Evolutionary conservation across 92 coral and sea anemone species (phyloP).

Genomic region (Parazoanthus swiftii): DNA sequence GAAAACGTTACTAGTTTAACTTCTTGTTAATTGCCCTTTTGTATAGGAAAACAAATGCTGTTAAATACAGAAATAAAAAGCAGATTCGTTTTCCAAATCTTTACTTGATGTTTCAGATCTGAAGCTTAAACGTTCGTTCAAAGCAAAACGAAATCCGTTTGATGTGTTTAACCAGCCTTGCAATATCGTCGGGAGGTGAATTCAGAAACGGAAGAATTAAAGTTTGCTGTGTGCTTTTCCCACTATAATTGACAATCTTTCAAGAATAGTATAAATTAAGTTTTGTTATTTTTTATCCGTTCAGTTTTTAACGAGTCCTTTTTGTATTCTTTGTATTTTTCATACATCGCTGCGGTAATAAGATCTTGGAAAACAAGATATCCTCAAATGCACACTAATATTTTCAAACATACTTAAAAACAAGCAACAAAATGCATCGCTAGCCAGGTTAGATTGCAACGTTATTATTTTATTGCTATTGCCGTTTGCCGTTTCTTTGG

Average conservation of each 20-base stretch:
- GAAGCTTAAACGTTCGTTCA: neutral
- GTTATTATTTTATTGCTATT: neutral
- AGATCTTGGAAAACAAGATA: neutral
- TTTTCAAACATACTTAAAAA: neutral
- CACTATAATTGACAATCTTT: neutral
- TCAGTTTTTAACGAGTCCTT: neutral
- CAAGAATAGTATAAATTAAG: too few species aligned
- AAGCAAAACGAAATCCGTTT: neutral
- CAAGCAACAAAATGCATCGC: neutral
- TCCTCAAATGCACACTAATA: neutral
- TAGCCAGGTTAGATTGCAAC: neutral
- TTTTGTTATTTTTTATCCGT: neutral
- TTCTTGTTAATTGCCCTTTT: neutral
- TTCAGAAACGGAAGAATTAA: neutral
- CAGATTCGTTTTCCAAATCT: neutral
- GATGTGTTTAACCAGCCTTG: neutral
- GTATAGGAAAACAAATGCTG: neutral
- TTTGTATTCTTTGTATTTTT: neutral
- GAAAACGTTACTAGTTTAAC: neutral
- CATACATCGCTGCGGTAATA: neutral
- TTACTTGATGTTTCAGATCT: too few species aligned
- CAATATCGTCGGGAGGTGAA: neutral
- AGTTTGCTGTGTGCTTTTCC: neutral
- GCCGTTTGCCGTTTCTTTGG: neutral
- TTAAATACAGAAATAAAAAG: neutral